These are phyloP conservation scores for Andrena chrysosceles DNA, from an alignment of 2,888 invertebrate species.

Conservation along the genomic window DNA sequence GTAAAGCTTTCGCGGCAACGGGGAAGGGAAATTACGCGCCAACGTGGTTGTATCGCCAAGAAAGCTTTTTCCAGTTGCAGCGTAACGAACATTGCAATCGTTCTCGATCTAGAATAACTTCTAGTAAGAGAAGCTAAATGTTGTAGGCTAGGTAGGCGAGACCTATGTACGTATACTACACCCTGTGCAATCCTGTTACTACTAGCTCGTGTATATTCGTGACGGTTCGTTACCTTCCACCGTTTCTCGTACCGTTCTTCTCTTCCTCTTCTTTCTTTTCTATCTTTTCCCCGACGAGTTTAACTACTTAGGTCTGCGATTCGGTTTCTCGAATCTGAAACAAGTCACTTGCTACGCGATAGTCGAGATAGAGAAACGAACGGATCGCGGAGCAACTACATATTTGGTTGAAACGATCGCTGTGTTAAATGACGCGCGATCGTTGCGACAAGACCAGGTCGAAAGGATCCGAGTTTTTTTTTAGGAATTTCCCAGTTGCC, in stretches of 20 bases:
- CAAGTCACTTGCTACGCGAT: constrained; percentile 2
- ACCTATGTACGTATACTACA: no score
- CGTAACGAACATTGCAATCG: background rate
- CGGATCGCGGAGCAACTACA: background rate
- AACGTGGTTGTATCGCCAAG: background rate
- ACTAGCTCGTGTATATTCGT: no score
- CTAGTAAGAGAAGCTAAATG: background rate
- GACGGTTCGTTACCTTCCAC: no score
- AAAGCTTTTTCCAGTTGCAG: background rate
- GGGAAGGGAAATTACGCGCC: background rate
- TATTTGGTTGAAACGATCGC: background rate
- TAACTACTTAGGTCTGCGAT: no score
- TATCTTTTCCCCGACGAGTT: no score
- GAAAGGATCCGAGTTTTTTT: background rate
- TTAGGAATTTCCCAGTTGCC: background rate
- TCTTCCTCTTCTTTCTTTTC: no score
- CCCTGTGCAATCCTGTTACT: no score
- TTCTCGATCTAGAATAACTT: background rate
- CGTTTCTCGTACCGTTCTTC: no score
- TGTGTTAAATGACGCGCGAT: background rate
- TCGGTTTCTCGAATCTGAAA: no score
- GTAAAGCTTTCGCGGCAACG: background rate
- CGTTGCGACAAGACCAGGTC: background rate
- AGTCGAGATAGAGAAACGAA: background rate
- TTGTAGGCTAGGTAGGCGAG: no score